Evolutionary conservation across 1,140 invertebrate genomes (phyloP).

Genomic region (Drosophila suzukii): DNA sequence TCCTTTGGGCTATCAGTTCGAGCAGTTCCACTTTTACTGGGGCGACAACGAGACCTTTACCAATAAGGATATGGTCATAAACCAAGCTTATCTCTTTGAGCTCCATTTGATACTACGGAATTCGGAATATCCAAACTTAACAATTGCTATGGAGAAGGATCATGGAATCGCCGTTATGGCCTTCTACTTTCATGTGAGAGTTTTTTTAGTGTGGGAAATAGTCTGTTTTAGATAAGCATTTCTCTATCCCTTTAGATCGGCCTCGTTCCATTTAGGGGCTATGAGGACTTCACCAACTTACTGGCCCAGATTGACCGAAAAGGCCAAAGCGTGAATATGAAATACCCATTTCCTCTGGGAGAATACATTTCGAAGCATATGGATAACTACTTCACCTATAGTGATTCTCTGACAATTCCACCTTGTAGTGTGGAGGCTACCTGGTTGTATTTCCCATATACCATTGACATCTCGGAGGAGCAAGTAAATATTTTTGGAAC

Average conservation of each 20-base stretch:
- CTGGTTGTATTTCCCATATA: slow-evolving; percentile 94
- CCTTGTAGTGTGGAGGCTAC: slow-evolving; percentile 95
- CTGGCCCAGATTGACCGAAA: slow-evolving; percentile 86
- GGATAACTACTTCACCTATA: slow-evolving; percentile 90
- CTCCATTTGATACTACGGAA: slow-evolving; percentile 95
- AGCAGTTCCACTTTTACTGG: slow-evolving; percentile 92
- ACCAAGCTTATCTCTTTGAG: slow-evolving; percentile 90
- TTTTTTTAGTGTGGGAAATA: too few relatives aligned
- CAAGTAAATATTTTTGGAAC: slow-evolving; percentile 87
- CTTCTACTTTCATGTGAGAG: slow-evolving; percentile 91
- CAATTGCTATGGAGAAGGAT: slow-evolving; percentile 87
- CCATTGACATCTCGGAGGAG: slow-evolving; percentile 89
- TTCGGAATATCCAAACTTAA: slow-evolving; percentile 87
- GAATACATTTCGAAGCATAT: slow-evolving; percentile 86
- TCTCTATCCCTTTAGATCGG: slow-evolving; percentile 33
- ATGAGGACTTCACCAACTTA: slow-evolving; percentile 86
- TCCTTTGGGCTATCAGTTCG: slow-evolving; percentile 88
- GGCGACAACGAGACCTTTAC: slow-evolving; percentile 92
- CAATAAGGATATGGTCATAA: slow-evolving; percentile 95
- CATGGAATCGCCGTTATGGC: slow-evolving; percentile 94
- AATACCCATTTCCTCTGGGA: slow-evolving; percentile 85
- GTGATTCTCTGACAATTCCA: slow-evolving; percentile 95
- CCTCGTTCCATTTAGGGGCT: slow-evolving; percentile 82
- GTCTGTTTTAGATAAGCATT: too few relatives aligned
- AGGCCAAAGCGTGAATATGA: slow-evolving; percentile 84